phyloP scores from a whole-genome alignment of 1,140 invertebrate genomes.

The Leptinotarsa undecemlineata region DNA sequence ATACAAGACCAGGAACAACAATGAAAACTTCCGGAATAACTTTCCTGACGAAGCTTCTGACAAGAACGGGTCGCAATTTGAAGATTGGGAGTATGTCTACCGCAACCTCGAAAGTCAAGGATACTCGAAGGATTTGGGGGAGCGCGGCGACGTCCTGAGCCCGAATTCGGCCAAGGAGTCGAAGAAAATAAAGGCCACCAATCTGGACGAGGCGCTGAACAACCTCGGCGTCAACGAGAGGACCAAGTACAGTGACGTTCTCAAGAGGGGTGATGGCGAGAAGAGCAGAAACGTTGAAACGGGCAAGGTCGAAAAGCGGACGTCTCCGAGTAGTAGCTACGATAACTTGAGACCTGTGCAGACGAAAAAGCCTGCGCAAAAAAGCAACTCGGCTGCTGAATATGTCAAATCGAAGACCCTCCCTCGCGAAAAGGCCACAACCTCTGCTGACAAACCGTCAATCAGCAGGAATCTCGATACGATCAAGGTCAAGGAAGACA shows the following conservation, averaged over 20 bases:
- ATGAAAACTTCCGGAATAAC: not conserved
- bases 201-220: constrained; percentile 60
- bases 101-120: constrained; percentile 73
- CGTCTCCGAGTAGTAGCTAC: constrained; percentile 45
- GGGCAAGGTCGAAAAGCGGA: constrained; percentile 30
- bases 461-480: not conserved
- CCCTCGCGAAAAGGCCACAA: constrained; percentile 28
- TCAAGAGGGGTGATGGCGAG: constrained; percentile 56
- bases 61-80: constrained; percentile 61
- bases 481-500: constrained; percentile 26
- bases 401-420: constrained; percentile 23
- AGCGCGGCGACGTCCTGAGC: constrained; percentile 64
- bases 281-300: constrained; percentile 47
- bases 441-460: not conserved
- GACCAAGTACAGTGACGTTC: constrained; percentile 62
- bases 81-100: constrained; percentile 80
- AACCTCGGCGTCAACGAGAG: constrained; percentile 53
- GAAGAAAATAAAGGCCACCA: constrained; percentile 57
- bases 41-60: constrained; percentile 43
- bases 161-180: constrained; percentile 53
- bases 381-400: constrained; percentile 10
- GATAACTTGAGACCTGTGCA: constrained; percentile 42
- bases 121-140: constrained; percentile 70
- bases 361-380: constrained; percentile 23
- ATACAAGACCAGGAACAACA: constrained; percentile 27